phyloP scores from a whole-genome alignment of 1,140 invertebrate genomes.

The Berghia stephanieae region DNA sequence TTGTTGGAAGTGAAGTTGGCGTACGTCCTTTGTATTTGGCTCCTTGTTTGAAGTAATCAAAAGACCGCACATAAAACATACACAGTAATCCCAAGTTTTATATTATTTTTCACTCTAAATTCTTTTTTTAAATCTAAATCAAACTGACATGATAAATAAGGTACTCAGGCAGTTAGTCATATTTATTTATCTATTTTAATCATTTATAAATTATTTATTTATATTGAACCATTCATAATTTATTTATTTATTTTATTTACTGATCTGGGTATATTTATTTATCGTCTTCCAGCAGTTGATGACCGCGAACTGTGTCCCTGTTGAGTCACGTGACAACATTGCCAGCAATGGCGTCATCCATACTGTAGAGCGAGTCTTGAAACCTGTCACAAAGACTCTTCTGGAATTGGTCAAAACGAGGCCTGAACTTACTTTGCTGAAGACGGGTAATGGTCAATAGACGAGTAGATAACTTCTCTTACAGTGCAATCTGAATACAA shows the following conservation, averaged over 20 bases:
- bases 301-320: slow-evolving; percentile 74
- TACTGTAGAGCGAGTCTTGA: slow-evolving; percentile 68
- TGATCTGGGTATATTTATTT: not conserved
- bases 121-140: too few relatives aligned
- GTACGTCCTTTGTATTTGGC: too few relatives aligned
- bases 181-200: not conserved
- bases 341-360: slow-evolving; percentile 72
- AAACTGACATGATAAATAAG: too few relatives aligned
- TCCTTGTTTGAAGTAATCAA: too few relatives aligned
- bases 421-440: slow-evolving; percentile 69
- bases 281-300: slow-evolving; percentile 57
- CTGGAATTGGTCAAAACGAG: slow-evolving; percentile 67
- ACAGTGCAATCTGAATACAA: too few relatives aligned
- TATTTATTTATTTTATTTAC: not conserved
- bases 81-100: too few relatives aligned
- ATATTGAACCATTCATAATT: not conserved
- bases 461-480: too few relatives aligned
- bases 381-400: slow-evolving; percentile 67
- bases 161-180: not conserved
- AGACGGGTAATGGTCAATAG: slow-evolving; percentile 69
- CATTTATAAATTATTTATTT: not conserved
- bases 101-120: too few relatives aligned
- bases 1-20: too few relatives aligned
- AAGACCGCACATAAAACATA: too few relatives aligned
- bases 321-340: slow-evolving; percentile 72